Evolutionary conservation across 2,113 vertebrate genomes (phyloP), one percentile per base, ranked within the genome.

Genomic region (Ondatra zibethicus): DNA sequence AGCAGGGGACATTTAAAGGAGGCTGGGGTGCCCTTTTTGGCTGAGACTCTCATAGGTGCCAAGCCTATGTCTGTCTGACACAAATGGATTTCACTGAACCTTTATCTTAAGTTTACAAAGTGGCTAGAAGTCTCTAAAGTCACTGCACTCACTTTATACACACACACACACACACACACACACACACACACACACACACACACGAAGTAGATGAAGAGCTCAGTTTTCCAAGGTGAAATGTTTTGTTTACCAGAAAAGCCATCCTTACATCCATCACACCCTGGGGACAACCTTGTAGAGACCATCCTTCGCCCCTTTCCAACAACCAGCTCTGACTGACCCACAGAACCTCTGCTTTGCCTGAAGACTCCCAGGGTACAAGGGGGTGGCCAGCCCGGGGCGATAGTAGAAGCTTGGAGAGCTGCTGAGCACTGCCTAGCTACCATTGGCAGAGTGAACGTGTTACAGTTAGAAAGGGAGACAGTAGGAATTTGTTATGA

Each of bases 81-180:
- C 31, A 90, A 61, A 47, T 12, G 25, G 84, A 25, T 87, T 52
- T 96, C 87, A 77, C 2, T 2, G 21, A 63, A 87, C 78, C 55
- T 78, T 29, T 84, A 77, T 52, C 91, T 91, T 58, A 76, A 76
- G 65, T 76, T 81, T 95, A 78, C 42, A 55, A 91, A 78, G 63
- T 61, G 13, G 61, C 9, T 47, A 65, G 52, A 89, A 89, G 68
- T n/a, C 77, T 80, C 14, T 19, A 7, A 42, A 55, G 52, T 87
- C 50, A 29, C 1, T 73, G 52, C 7, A n/a, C n/a, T 52, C 39
- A 66, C 27, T 58, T 23, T 77, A 65, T 0, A 19, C 29, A 65
- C 45, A 36, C 12, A 5, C 27, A n/a, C 23, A 70, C 33, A 45
- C 9, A 7, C 39, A 39, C 23, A 50, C 9, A 0, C 4, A 39